Base-by-base conservation (phyloP, 2,888 invertebrate species). In the Allophyes oxyacanthae region DNA sequence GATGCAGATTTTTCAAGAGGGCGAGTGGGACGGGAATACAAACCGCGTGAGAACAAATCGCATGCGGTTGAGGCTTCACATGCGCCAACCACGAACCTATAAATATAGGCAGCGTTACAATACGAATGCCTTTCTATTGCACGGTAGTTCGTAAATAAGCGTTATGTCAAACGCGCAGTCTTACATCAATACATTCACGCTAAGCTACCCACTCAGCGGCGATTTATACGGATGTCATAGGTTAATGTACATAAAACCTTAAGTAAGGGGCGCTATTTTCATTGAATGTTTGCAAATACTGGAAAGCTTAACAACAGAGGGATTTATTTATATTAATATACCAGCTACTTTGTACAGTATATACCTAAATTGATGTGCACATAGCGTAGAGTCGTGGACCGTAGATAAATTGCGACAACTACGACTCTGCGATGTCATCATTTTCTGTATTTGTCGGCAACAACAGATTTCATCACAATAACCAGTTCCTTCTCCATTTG, bases 21-120 rank as follows among this genome's bases (percentile, higher is more conserved):
- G 77, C 67, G 82, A 87, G 78, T 72, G 76, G 77, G 84, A 89
- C 72, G 78, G 77, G 75, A 83, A 86, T 82, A 81, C 77, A 75
- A 87, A 86, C 83, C 81, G 82, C 89, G 90, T 90, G 90, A 88
- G 90, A 91, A 90, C 84, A 83, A 82, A 82, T 81, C 81, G 78
- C 77, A 83, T 84, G 85, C 82, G 85, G 85, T 85, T 75, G 78
- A 83, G 79, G 75, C 83, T 82, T 83, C 83, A 82, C 81, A 83
- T 83, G 77, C 77, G 77, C 83, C 76, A 81, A 81, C 82, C 80
- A 72, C 82, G 79, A 77, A 71, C 76, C 81, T 78, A 82, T 82
- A 83, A 82, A 83, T 81, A 80, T 72, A 74, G 74, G 52, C 77
- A 78, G 77, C 72, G 77, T 78, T 81, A 82, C 82, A 83, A 82